A percentile compares a stretch with the other conserved stretches of the same genome.
Conservation (phyloP, 2,888 invertebrate genomes). For the Ornithoptera priamus region DNA sequence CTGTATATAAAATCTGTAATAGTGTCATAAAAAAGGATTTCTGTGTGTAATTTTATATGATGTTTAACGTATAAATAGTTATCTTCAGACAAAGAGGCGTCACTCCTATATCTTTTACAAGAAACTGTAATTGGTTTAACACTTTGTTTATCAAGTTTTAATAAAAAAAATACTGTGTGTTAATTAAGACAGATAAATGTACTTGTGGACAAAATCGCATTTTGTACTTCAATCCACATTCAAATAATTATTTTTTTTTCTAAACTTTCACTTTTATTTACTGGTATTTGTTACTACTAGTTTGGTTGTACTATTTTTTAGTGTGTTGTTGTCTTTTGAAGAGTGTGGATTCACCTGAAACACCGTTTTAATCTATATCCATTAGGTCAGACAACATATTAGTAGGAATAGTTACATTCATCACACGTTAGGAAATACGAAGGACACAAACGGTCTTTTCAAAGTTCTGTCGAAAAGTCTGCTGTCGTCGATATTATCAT, state of each 20-base stretch:
- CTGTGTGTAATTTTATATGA: not conserved
- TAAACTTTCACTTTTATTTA: not conserved
- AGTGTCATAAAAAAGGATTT: not conserved
- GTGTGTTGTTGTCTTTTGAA: not conserved
- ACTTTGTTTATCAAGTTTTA: not conserved
- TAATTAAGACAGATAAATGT: no score
- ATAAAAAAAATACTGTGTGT: not conserved
- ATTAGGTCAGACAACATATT: no score
- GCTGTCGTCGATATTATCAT: no score
- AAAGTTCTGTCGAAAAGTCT: no score
- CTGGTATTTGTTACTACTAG: no score
- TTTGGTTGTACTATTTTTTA: not conserved
- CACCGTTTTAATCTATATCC: no score
- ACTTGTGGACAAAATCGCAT: not conserved
- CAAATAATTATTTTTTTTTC: not conserved
- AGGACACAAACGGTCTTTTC: no score
- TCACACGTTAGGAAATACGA: no score
- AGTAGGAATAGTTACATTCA: no score
- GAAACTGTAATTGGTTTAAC: not conserved
- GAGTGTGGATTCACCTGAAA: not conserved
- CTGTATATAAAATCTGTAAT: not conserved
- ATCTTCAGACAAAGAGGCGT: slow-evolving; percentile 3
- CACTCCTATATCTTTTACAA: not conserved
- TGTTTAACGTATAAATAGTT: slow-evolving; percentile 4
- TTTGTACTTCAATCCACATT: not conserved